Evolutionary conservation across 2,888 invertebrate species (phyloP), one percentile per base, ranked within the genome.

Genomic region (Lepetodrilus schrolli): DNA sequence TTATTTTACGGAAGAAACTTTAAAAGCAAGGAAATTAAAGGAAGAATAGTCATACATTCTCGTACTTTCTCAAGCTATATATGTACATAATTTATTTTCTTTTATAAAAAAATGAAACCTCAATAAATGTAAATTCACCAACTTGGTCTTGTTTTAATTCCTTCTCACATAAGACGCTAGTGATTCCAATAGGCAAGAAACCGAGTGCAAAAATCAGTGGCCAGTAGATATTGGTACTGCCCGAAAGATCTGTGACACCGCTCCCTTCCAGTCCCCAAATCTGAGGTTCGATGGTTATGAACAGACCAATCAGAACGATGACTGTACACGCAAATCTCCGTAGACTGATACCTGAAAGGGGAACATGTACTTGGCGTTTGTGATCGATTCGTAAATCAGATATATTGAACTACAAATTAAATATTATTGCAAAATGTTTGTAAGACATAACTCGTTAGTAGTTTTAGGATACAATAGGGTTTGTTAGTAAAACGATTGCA

Each of bases 261-360:
- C 79, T 82, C 13, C 80, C 80, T 26, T 81, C 80, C 8, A 86
- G 75, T 0, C 80, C 79, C 81, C 83, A 85, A 21, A 85, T 82
- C 70, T 80, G 82, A 0, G 86, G 85, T 70, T 84, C 84, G 10
- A 80, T 70, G 0, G 82, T 80, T 20, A 85, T 80, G 72, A 86
- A 84, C 8, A 86, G 69, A 2, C 82, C 84, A n/a, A 80, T 75
- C 66, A 85, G 72, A 4, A 84, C 83, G 0, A 80, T 78, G 0
- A 75, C 66, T 0, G 80, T 78, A 51, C 84, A 84, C 0, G 79
- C 73, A 20, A 80, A 36, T 7, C 84, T 75, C 1, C 80, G 70
- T 2, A 76, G 30, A 48, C 80, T 81, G 5, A 85, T 76, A 36
- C 84, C 85, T 84, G 65, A 0, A 72, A 72, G 0, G 68, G 21